Evolutionary conservation across 2,113 vertebrate species (phyloP).

Genomic region (Dicaeum eximium): DNA sequence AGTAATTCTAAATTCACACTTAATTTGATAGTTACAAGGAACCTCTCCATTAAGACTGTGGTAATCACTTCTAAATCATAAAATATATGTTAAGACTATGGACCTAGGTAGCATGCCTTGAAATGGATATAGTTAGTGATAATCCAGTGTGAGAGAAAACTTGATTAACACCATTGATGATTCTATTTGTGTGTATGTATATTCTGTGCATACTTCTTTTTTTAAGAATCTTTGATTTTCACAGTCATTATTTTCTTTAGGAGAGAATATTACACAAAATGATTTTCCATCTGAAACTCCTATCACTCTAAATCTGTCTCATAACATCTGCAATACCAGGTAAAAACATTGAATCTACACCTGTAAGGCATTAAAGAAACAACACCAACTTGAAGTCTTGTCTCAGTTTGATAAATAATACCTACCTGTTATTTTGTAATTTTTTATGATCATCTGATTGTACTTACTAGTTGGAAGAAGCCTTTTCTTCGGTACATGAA

Average conservation of each 20-base stretch:
- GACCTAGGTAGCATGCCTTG: neutral
- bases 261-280: conserved; percentile 69
- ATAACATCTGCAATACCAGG: conserved; percentile 75
- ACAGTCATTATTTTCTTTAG: conserved; percentile 68
- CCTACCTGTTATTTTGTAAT: neutral
- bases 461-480: neutral
- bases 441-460: neutral
- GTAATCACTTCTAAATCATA: neutral
- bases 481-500: neutral
- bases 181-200: neutral
- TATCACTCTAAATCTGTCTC: conserved; percentile 73
- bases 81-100: neutral
- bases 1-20: neutral
- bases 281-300: conserved; percentile 72
- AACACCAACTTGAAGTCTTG: conserved; percentile 32
- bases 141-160: neutral
- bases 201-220: conserved; percentile 18
- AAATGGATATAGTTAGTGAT: neutral
- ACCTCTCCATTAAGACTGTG: neutral
- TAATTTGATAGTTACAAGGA: neutral
- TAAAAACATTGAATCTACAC: conserved; percentile 55
- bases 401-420: neutral
- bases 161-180: neutral
- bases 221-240: conserved; percentile 50
- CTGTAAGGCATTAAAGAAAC: conserved; percentile 6